A percentile compares a stretch with the other conserved stretches of the same genome.
phyloP scores from a whole-genome alignment of 2,797 vertebrate genomes.

The Mallotus villosus region DNA sequence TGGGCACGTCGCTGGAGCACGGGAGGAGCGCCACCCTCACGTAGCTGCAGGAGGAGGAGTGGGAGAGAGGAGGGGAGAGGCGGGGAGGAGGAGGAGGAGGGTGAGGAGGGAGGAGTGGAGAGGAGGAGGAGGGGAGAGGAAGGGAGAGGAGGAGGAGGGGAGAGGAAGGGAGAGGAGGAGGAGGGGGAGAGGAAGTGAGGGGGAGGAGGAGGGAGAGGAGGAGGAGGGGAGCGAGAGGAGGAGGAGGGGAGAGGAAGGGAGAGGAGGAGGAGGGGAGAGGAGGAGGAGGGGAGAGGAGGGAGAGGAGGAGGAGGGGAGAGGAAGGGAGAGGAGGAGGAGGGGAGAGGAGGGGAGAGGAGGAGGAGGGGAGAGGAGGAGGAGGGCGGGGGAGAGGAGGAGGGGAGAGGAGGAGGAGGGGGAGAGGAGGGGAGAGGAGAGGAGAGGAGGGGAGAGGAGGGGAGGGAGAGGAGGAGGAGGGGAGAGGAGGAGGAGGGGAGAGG shows the following conservation, averaged over 20 bases:
- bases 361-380: not conserved
- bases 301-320: not conserved
- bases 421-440: too few species aligned
- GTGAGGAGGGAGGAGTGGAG: not conserved
- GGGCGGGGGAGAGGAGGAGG: not conserved
- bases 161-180: too few species aligned
- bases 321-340: too few species aligned
- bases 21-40: slow-evolving; percentile 77
- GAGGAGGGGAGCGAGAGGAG: too few species aligned
- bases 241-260: not conserved
- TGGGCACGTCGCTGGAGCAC: slow-evolving; percentile 73
- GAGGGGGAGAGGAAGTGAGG: not conserved
- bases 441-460: not conserved
- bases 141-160: too few species aligned
- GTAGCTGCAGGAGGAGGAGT: slow-evolving; percentile 64
- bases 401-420: too few species aligned
- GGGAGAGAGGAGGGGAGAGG: not conserved
- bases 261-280: not conserved
- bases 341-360: too few species aligned
- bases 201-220: not conserved
- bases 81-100: not conserved
- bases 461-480: not conserved
- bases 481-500: not conserved
- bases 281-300: not conserved
- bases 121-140: not conserved